Evolutionary conservation across 2,113 vertebrate species (phyloP), one percentile per base, ranked within the genome.

Genomic region (Syrmaticus mikado): DNA sequence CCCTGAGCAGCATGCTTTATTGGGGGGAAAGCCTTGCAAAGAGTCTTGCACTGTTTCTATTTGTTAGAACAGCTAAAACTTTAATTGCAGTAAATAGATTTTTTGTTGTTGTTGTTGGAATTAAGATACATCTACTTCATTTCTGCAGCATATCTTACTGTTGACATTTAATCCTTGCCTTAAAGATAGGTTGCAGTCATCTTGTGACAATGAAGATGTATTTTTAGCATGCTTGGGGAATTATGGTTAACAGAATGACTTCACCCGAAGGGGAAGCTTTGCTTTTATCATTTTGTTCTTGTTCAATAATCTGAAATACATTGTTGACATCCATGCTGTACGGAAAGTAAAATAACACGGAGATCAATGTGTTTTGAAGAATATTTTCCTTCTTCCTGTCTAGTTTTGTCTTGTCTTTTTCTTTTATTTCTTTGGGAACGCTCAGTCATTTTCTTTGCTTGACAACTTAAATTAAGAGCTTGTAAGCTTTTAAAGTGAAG

Each of bases 271-370:
- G 73, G 82, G 18, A 87, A 81, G 32, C 48, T 89, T 85, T 77
- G 13, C 70, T 93, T 25, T 70, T 96, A 73, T 77, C 4, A 46
- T 72, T 92, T 94, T 91, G 17, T 89, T 92, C 75, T 73, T 85
- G 67, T 85, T 93, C 72, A 73, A 27, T 76, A 85, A 87, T 81
- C 46, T 8, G 7, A 90, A 97, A 83, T 96, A 46, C 12, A 55
- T 90, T 1, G 1, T 70, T 75, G 91, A n/a, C 58, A 89, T 85
- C 74, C 62, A 32, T 77, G 76, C 24, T 85, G 66, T 92, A 78
- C n/a, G 85, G 73, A 72, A 90, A 81, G 65, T 76, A 87, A 90
- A 93, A 65, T 74, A 75, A 81, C 27, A 70, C 74, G 13, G 32
- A 20, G 71, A 68, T 71, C 64, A 74, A 81, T 64, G 25, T 7